Evolutionary conservation across 2,113 vertebrate species (phyloP).

Genomic region (Festucalex cinctus): DNA sequence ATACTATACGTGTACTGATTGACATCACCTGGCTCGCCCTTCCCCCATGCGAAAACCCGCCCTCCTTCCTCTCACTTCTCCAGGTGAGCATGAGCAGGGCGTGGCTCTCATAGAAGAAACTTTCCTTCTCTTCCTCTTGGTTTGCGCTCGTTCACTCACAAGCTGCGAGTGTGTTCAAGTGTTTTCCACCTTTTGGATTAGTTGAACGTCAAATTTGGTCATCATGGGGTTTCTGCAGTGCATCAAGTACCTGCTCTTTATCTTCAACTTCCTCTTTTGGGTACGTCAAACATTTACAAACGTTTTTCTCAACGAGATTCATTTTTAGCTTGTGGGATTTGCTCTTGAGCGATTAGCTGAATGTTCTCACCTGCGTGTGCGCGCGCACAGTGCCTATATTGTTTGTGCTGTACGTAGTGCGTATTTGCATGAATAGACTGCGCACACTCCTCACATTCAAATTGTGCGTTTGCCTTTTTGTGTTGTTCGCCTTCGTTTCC

Average conservation of each 20-base stretch:
- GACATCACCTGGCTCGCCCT: background rate
- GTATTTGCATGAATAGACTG: too few species aligned
- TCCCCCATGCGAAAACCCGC: background rate
- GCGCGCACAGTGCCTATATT: too few species aligned
- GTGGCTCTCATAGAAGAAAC: background rate
- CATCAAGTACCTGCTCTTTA: conserved; percentile 85
- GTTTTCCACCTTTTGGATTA: background rate
- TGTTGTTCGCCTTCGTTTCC: too few species aligned
- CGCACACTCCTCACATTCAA: too few species aligned
- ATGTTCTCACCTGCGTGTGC: too few species aligned
- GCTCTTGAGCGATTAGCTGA: too few species aligned
- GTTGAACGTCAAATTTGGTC: conserved; percentile 9
- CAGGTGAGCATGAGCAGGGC: background rate
- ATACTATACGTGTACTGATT: background rate
- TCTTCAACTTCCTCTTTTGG: conserved; percentile 91
- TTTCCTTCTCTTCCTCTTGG: background rate
- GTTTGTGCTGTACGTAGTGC: too few species aligned
- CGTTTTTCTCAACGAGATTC: too few species aligned
- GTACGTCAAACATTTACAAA: conserved; percentile 60
- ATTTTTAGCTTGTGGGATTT: too few species aligned
- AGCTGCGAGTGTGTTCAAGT: background rate
- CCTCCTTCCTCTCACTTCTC: background rate
- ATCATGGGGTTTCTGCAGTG: conserved; percentile 77
- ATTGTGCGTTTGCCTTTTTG: too few species aligned
- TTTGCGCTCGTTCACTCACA: background rate